Evolutionary conservation across 2,888 invertebrate species (phyloP), one percentile per base, ranked within the genome.

Genomic region (Xestia rhomboidea): DNA sequence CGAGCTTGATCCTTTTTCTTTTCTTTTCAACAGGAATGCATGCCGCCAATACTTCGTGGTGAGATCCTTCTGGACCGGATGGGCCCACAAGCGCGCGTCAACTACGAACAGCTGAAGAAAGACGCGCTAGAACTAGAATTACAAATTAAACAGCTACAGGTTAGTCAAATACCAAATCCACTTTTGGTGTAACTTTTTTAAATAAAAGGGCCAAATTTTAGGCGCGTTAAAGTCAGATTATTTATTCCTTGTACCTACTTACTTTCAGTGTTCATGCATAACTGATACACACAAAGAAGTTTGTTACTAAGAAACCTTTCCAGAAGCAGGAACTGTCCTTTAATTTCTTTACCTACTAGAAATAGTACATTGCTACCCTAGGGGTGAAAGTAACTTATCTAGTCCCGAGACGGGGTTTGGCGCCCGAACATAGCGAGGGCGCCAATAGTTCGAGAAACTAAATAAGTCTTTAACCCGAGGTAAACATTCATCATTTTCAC

Each of bases 91-190:
- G 97, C 98, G 76, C 97, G 98, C 81, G 97, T 98, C 71, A 97
- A 98, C 90, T 97, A 98, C 93, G 98, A 98, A 81, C 97, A 98
- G 75, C 97, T 99, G 71, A 97, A 98, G 91, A 98, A 98, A 90
- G 99, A 99, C 93, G 98, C 98, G 21, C 97, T 97, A 83, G 98
- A 98, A 91, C 97, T 99, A 82, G 99, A 99, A 91, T 96, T 98
- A 80, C 98, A 99, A 96, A 99, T 99, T 90, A 98, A 98, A 92
- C 98, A 99, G 93, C 97, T 98, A 86, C 97, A 97, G 97, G 97
- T 97, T 73, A 83, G 77, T 81, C 74, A 38, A 66, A 41, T 24
- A 41, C 41, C 44, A 38, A 13, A 63, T 38, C 6, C 38, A 27
- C 34, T 34, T 4, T 21, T 62, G 34, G 34, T 60, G 62, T 21